A percentile compares a stretch with the other conserved stretches of the same genome.
Evolutionary conservation across 1,140 invertebrate genomes (phyloP).

Genomic region (Bombus vancouverensis): DNA sequence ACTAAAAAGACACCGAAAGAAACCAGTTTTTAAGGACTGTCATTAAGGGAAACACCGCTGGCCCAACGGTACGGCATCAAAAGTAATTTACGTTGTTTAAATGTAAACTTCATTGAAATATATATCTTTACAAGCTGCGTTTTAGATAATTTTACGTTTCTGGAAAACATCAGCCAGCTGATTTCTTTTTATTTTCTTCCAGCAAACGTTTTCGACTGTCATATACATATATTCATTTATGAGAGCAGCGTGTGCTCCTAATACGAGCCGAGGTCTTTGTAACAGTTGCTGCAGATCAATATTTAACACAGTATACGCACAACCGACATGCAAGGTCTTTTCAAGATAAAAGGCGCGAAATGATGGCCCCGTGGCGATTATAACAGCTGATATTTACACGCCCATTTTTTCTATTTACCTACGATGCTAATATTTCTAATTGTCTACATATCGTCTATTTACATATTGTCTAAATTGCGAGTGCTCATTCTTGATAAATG

Average conservation of each 20-base stretch:
- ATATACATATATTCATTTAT: not conserved
- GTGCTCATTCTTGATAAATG: not conserved
- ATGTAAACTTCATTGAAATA: constrained; percentile 3
- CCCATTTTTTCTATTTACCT: not conserved
- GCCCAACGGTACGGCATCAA: not conserved
- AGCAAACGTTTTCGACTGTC: not conserved
- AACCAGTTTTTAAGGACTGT: constrained; percentile 50
- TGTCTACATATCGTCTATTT: not conserved
- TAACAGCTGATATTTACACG: constrained; percentile 40
- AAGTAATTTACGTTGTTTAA: constrained; percentile 2
- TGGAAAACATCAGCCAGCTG: not conserved
- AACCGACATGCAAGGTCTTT: constrained; percentile 55
- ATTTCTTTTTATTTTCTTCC: not conserved
- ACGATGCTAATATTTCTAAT: not conserved
- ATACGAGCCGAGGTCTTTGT: constrained; percentile 28
- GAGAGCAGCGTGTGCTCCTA: not conserved
- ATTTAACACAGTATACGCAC: constrained; percentile 34
- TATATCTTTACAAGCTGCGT: not conserved
- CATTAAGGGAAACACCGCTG: constrained; percentile 24
- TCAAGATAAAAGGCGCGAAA: constrained; percentile 59
- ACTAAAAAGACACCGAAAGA: constrained; percentile 23
- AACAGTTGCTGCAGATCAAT: constrained; percentile 41
- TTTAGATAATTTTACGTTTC: not conserved
- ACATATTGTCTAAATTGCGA: constrained; percentile 26
- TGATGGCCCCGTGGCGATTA: constrained; percentile 53